Evolutionary conservation across 2,888 invertebrate genomes (phyloP), one percentile per base, ranked within the genome.

Genomic region (Noctua janthe): DNA sequence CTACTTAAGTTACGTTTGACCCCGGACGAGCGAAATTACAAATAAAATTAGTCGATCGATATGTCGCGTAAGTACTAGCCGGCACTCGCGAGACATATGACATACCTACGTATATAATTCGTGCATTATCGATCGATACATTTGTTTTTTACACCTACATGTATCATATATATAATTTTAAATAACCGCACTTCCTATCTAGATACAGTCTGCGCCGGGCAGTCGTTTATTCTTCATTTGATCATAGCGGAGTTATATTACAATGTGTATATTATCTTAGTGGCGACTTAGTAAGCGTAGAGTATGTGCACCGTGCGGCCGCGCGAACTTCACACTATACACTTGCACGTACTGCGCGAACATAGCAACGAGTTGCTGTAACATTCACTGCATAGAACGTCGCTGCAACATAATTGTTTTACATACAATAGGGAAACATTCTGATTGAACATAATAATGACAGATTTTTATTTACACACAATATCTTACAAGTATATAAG

Each of bases 1-100:
- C 89, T 94, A 93, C 91, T 91, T 91, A 92, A 90, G 87, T 88
- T 88, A 83, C 83, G 83, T 70, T 70, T 75, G 91, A 89, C 90
- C 92, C 92, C 93, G 91, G 78, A 87, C 94, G 92, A 89, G 88
- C 92, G 91, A 87, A 69, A 85, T 88, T 86, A 88, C 83, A 87
- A 86, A 84, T 85, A 73, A 76, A 76, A 82, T 80, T 70, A 49
- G 78, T 81, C 82, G 76, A 67, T 70, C 81, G 84, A 75, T 66
- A 47, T 56, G 76, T 47, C 80, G 72, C 71, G 74, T 64, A 82
- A 76, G 76, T 82, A 77, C 77, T 66, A 43, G 54, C 54, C 77
- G 77, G 59, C 66, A 7, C 64, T 0, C 23, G 2, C 39, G 39
- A 29, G 64, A 66, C 67, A 39, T 17, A 51, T 72, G 77, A 64